phyloP scores from a whole-genome alignment of 2,797 vertebrate genomes.

The Oreortyx pictus region DNA sequence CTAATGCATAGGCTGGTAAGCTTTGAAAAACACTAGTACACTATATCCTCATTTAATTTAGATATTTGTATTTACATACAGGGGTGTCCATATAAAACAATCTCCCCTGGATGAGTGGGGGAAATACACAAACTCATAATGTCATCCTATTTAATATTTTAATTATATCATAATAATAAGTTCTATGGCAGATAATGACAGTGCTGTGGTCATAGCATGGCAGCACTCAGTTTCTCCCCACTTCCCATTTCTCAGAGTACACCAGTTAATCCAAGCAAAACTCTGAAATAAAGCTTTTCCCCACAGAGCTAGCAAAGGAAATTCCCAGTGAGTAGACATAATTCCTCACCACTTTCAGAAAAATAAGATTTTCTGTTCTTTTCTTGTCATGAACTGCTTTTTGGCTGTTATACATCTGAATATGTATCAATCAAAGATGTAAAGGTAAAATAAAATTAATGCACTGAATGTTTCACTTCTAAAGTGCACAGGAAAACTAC shows the following conservation, averaged over 20 bases:
- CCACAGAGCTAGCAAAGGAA: background rate
- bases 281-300: background rate
- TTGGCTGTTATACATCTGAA: background rate
- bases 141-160: rapidly evolving
- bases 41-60: background rate
- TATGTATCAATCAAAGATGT: background rate
- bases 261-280: rapidly evolving
- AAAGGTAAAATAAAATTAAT: background rate
- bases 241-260: background rate
- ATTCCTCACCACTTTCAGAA: background rate
- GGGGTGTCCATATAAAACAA: background rate
- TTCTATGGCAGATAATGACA: background rate
- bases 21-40: background rate
- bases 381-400: background rate
- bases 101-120: background rate
- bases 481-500: background rate
- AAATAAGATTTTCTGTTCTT: background rate
- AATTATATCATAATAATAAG: background rate
- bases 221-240: background rate
- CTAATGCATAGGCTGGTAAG: background rate
- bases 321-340: background rate
- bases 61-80: background rate
- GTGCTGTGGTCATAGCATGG: rapidly evolving
- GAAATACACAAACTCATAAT: background rate
- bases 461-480: background rate